Percentiles rank a stretch among this genome's conserved stretches.
phyloP scores from a whole-genome alignment of 1,140 invertebrate genomes.

The Drosophila ambigua region DNA sequence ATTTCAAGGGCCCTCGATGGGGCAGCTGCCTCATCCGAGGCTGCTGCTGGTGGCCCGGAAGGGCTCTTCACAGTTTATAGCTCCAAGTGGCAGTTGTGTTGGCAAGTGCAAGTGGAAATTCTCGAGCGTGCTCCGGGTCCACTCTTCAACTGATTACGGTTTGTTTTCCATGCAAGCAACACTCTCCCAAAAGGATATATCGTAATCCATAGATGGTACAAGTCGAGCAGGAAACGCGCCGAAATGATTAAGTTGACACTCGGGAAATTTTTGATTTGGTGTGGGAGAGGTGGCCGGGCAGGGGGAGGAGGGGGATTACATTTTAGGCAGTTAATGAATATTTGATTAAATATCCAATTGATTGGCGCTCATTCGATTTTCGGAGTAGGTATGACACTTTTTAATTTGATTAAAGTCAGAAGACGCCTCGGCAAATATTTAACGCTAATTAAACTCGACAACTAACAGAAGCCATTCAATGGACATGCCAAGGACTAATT shows the following conservation, averaged over 20 bases:
- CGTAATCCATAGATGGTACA: background rate
- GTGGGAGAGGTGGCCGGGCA: constrained; percentile 12
- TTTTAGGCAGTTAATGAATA: constrained; percentile 51
- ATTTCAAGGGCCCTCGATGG: constrained; percentile 72
- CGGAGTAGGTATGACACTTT: constrained; percentile 37
- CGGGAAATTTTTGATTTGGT: constrained; percentile 51
- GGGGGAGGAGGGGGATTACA: no score
- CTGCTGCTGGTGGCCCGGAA: constrained; percentile 57
- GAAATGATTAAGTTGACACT: constrained; percentile 66
- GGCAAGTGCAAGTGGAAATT: constrained; percentile 81
- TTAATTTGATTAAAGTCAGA: constrained; percentile 77
- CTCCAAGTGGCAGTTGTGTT: constrained; percentile 67
- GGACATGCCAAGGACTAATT: constrained; percentile 81
- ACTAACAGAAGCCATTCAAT: constrained; percentile 74
- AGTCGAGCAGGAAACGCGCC: constrained; percentile 15
- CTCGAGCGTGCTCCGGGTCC: constrained; percentile 51
- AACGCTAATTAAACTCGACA: constrained; percentile 77
- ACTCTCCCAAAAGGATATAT: constrained; percentile 5
- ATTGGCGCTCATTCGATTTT: constrained; percentile 25
- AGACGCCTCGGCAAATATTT: constrained; percentile 60
- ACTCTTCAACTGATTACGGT: constrained; percentile 69
- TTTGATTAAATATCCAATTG: constrained; percentile 62
- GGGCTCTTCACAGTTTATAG: constrained; percentile 79
- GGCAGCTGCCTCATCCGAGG: constrained; percentile 57
- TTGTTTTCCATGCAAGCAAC: constrained; percentile 72